Base-by-base conservation (phyloP, 2,113 vertebrate species). In the Oncorhynchus mykiss region DNA sequence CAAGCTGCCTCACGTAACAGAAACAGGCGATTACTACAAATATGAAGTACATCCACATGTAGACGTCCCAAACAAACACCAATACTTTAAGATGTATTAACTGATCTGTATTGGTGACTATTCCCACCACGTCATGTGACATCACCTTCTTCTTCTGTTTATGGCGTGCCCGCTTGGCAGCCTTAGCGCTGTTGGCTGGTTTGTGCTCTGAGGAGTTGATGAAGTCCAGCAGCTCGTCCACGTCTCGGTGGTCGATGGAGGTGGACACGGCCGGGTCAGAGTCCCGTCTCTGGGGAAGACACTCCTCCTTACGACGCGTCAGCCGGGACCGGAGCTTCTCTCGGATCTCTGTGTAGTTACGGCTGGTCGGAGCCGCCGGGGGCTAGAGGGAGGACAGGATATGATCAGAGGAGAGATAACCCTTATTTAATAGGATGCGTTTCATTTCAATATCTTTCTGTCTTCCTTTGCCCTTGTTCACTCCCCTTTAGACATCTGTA, bases 141-240 rank as follows among this genome's bases (percentile, higher is more conserved):
- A 85, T 71, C 88, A 99, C 97, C 96, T 99, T 99, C 91, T 98
- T 99, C 90, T 99, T 99, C 90, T 98, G 96, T 93, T 99, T 99
- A 93, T 99, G 97, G 67, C 98, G 94, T 29, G 98, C 98, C 49
- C 98, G 92, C 89, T 99, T 99, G 83, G 98, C 98, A 0, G 98
- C 98, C 92, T 98, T 99, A 92, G 96, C 96, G 78, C 96, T 99
- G 93, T 98, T 99, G 87, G 95, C 92, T 68, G 95, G 95, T 93
- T 99, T 99, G 88, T 96, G 95, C 79, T 98, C 97, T 2, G 95
- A 96, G 90, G 95, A 97, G 93, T 99, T 99, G 85, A 99, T 99
- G 89, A 97, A 99, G 90, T 99, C 95, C 79, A 99, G 91, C 76
- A 99, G 94, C 81, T 99, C 97, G 0, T 99, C 95, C 78, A 99